phyloP scores from a whole-genome alignment of 2,113 vertebrate genomes.

The Alosa alosa region DNA sequence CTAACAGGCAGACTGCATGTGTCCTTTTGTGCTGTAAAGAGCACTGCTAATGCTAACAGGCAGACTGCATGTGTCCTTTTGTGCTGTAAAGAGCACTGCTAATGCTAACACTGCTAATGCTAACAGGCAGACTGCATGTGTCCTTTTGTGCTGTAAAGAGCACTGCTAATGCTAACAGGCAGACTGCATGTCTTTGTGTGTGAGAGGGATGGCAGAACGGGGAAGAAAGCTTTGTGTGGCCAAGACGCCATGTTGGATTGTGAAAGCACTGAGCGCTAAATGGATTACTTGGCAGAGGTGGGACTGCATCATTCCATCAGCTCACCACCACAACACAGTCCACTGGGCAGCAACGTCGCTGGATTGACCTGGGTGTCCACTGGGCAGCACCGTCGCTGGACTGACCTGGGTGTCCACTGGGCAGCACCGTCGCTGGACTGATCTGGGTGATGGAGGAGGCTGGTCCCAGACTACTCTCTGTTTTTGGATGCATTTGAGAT shows the following conservation, averaged over 20 bases:
- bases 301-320: conserved; percentile 36
- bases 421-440: background rate
- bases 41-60: background rate
- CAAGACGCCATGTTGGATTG: background rate
- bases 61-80: background rate
- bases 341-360: background rate
- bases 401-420: background rate
- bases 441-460: conserved; percentile 28
- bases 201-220: background rate
- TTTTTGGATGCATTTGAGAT: background rate
- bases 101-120: background rate
- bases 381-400: conserved; percentile 18
- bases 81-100: background rate
- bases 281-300: no score
- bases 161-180: background rate
- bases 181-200: background rate
- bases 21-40: background rate
- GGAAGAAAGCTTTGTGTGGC: background rate
- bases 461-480: background rate
- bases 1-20: background rate
- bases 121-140: background rate
- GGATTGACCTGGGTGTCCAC: background rate
- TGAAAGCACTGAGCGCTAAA: conserved; percentile 6
- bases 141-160: background rate
- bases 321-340: background rate